Percentiles rank a stretch among this genome's conserved stretches.
These are phyloP conservation scores for Lonchura striata DNA, from an alignment of 2,113 vertebrate genomes.

Conservation along the genomic window DNA sequence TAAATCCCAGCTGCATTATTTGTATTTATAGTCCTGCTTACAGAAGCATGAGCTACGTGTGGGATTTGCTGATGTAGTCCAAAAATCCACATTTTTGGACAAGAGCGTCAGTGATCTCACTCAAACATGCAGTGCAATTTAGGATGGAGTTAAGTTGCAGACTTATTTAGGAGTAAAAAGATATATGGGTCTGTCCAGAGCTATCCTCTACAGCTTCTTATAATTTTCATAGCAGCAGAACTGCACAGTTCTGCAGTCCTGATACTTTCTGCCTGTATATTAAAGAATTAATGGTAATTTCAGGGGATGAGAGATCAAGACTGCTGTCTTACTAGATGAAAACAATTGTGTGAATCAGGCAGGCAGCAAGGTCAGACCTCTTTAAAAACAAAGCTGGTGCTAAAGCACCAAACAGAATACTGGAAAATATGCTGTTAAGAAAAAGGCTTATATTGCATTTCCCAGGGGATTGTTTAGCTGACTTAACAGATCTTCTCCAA, in stretches of 20 bases:
- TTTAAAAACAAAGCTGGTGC: not conserved
- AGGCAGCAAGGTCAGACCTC: slow-evolving; percentile 7
- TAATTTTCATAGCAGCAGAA: not conserved
- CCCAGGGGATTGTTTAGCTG: not conserved
- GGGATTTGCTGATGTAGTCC: slow-evolving; percentile 52
- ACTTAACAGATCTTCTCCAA: not conserved
- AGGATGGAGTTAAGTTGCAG: slow-evolving; percentile 6
- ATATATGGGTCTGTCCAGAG: not conserved
- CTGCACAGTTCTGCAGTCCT: not conserved
- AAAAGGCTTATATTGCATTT: not conserved
- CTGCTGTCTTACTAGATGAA: not conserved
- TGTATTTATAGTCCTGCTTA: slow-evolving; percentile 67
- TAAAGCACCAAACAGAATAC: not conserved
- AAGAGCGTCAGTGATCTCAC: slow-evolving; percentile 20
- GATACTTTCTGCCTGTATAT: not conserved
- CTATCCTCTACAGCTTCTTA: not conserved
- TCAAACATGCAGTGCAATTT: not conserved
- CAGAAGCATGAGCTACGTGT: slow-evolving; percentile 46
- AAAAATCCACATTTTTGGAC: slow-evolving; percentile 64
- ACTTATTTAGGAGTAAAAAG: not conserved
- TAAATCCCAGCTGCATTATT: slow-evolving; percentile 62
- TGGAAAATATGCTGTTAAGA: not conserved
- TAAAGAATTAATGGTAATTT: not conserved
- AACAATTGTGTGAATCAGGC: not conserved
- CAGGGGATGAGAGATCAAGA: not conserved